Percentiles rank a stretch among this genome's conserved stretches.
phyloP scores from a whole-genome alignment of 1,140 invertebrate genomes.

The Uloborus diversus region DNA sequence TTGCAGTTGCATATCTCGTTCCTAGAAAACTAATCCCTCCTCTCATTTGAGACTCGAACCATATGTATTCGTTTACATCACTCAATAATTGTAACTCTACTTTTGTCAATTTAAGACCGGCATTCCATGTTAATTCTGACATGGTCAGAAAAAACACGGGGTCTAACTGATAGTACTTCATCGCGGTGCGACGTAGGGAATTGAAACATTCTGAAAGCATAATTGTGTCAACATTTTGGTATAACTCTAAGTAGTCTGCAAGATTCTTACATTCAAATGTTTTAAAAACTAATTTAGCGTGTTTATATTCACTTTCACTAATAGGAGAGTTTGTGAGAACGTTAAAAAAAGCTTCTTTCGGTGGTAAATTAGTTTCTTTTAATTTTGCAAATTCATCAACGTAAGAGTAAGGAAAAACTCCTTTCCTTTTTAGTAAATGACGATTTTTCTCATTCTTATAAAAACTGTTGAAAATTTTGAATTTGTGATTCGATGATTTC shows the following conservation, averaged over 20 bases:
- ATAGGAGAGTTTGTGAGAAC: neutral
- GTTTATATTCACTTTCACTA: neutral
- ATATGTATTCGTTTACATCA: slow-evolving; percentile 1
- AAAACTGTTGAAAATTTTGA: no score
- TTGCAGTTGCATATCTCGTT: slow-evolving; percentile 16
- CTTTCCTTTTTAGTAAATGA: no score
- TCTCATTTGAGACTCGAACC: slow-evolving; percentile 5
- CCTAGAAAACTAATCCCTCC: neutral
- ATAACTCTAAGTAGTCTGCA: neutral
- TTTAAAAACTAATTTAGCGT: neutral
- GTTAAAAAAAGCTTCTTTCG: no score
- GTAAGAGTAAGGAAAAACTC: no score
- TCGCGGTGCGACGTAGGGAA: neutral
- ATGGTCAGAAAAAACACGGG: neutral
- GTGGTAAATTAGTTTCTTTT: no score
- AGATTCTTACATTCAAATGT: neutral
- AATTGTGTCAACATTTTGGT: neutral
- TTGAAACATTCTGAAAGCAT: neutral
- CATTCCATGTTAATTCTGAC: slow-evolving; percentile 1
- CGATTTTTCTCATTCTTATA: no score
- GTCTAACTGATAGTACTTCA: neutral
- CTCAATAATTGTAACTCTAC: neutral
- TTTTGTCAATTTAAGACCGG: neutral
- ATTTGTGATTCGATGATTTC: no score
- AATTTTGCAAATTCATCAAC: no score